Evolutionary conservation across 2,113 vertebrate genomes (phyloP).

Genomic region (Gasterosteus nipponicus): DNA sequence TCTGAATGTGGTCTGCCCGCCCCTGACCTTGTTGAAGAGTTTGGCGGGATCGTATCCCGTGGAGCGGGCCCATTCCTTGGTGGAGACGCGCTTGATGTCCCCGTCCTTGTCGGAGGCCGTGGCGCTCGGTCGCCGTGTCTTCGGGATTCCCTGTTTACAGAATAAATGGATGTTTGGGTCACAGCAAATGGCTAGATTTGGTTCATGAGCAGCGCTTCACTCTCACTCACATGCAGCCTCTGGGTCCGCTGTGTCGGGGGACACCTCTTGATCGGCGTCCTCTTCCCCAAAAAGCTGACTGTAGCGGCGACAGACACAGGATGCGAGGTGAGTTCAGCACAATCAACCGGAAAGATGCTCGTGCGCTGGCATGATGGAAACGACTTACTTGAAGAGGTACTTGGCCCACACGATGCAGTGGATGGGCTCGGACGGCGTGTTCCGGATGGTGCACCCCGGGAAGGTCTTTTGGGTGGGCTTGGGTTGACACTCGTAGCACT

Average conservation of each 20-base stretch:
- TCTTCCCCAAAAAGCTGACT: constrained; percentile 99
- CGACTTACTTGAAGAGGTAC: constrained; percentile 96
- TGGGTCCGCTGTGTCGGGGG: constrained; percentile 95
- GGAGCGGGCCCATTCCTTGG: constrained; percentile 96
- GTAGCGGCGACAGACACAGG: constrained; percentile 23
- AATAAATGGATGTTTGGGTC: not conserved
- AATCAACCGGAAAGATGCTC: not conserved
- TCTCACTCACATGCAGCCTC: constrained; percentile 93
- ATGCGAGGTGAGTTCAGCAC: not conserved
- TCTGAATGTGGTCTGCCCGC: not conserved
- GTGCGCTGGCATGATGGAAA: not conserved
- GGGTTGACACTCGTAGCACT: constrained; percentile 98
- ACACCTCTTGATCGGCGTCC: constrained; percentile 98
- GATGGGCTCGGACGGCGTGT: constrained; percentile 97
- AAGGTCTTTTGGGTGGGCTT: constrained; percentile 98
- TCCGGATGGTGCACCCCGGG: constrained; percentile 97
- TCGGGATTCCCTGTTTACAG: constrained; percentile 87
- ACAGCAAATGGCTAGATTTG: not conserved
- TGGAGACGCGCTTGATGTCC: constrained; percentile 94
- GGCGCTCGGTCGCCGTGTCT: constrained; percentile 89
- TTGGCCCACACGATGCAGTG: constrained; percentile 99
- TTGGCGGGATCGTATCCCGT: constrained; percentile 92
- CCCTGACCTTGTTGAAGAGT: constrained; percentile 95
- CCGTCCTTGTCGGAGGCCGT: constrained; percentile 92
- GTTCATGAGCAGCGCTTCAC: not conserved